Conservation (phyloP, 2,888 invertebrate genomes). For the Leptogaster cylindrica region DNA sequence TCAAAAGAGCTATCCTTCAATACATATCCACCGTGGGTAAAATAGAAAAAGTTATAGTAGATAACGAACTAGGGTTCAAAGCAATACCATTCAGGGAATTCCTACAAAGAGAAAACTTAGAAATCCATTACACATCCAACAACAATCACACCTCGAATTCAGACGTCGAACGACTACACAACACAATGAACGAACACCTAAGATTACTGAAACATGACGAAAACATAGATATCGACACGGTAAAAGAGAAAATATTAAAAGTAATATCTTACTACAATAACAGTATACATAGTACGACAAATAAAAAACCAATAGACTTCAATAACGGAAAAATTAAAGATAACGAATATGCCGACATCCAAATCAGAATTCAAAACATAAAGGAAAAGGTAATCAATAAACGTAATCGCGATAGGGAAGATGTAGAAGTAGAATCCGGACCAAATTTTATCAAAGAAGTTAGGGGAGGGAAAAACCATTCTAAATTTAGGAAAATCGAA, state of each 20-base stretch:
- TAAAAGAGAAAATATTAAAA: conserved; percentile 2
- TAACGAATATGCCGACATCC: neutral
- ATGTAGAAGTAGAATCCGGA: conserved; percentile 7
- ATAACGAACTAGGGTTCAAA: conserved; percentile 19
- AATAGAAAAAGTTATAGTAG: conserved; percentile 8
- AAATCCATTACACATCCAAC: conserved; percentile 3
- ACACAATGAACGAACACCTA: conserved; percentile 12
- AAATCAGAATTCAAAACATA: neutral
- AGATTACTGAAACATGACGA: conserved; percentile 7
- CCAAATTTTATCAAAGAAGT: conserved; percentile 30
- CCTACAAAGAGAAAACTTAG: neutral
- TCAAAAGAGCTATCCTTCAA: conserved; percentile 19
- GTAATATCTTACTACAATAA: conserved; percentile 17
- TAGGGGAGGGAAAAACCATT: conserved; percentile 26
- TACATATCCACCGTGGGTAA: neutral
- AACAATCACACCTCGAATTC: conserved; percentile 9
- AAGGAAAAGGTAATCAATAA: conserved; percentile 17
- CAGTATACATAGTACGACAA: conserved; percentile 19
- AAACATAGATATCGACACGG: neutral
- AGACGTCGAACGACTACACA: neutral
- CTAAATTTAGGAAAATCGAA: conserved; percentile 28
- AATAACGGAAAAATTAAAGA: conserved; percentile 6
- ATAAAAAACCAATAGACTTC: conserved; percentile 32
- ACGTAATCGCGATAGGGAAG: neutral
- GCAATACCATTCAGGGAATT: neutral